These are phyloP conservation scores for Mythimna loreyi DNA, from an alignment of 2,888 invertebrate species.

Conservation along the genomic window DNA sequence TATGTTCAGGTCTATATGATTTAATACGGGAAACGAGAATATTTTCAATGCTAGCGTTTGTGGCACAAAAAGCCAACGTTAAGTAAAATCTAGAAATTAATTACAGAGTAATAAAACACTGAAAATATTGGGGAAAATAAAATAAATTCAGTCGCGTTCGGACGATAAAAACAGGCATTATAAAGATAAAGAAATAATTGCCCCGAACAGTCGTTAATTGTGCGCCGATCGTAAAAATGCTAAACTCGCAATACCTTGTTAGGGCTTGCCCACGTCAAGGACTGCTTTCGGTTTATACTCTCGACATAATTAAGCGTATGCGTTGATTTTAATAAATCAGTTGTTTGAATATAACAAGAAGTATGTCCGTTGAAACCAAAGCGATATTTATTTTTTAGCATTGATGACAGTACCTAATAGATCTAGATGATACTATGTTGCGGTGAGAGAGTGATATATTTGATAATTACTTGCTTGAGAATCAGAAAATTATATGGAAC, in stretches of 20 bases:
- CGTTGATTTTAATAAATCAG: constrained; percentile 9
- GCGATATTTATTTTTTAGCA: not conserved
- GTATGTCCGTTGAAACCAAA: not conserved
- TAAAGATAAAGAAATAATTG: constrained; percentile 63
- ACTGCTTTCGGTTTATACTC: constrained; percentile 12
- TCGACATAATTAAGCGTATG: not conserved
- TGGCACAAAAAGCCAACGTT: constrained; percentile 3
- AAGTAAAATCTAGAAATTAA: constrained; percentile 43
- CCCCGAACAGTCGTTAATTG: constrained; percentile 59
- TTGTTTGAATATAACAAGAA: not conserved
- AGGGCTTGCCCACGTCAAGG: constrained; percentile 14
- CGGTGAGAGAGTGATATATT: not conserved
- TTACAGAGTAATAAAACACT: constrained; percentile 44
- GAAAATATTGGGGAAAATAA: constrained; percentile 47
- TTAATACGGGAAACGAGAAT: constrained; percentile 33
- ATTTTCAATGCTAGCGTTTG: constrained; percentile 19
- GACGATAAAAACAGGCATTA: constrained; percentile 53
- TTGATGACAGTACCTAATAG: not conserved
- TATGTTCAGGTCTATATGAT: constrained; percentile 36
- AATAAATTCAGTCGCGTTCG: constrained; percentile 46
- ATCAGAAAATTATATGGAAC: not conserved
- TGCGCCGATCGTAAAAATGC: constrained; percentile 58
- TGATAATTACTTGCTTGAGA: not conserved
- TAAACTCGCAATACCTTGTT: constrained; percentile 36
- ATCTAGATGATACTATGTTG: not conserved